A percentile compares a stretch with the other conserved stretches of the same genome.
These are phyloP conservation scores for Zygaena filipendulae DNA, from an alignment of 2,888 invertebrate genomes.

Conservation along the genomic window DNA sequence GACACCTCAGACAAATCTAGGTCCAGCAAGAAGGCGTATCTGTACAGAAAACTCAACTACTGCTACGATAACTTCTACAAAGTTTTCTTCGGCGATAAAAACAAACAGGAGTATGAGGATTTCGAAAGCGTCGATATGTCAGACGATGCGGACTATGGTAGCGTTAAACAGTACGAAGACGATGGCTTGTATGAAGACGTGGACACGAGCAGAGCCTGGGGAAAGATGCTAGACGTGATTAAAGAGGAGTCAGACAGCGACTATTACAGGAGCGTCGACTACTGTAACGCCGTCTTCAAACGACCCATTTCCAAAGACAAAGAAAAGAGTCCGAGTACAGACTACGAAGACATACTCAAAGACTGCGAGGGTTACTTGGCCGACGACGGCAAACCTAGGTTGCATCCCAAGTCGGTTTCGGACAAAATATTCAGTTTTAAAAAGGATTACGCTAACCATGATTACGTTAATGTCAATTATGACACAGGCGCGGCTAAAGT, in stretches of 20 bases:
- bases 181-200: slow-evolving; percentile 51
- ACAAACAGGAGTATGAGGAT: slow-evolving; percentile 35
- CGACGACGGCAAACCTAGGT: slow-evolving; percentile 24
- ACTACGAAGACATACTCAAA: slow-evolving; percentile 32
- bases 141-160: slow-evolving; percentile 19
- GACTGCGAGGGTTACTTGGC: slow-evolving; percentile 33
- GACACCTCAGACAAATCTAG: slow-evolving; percentile 9
- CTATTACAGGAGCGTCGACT: slow-evolving; percentile 55
- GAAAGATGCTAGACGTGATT: slow-evolving; percentile 41
- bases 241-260: slow-evolving; percentile 61
- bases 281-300: slow-evolving; percentile 37
- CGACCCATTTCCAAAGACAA: slow-evolving; percentile 17
- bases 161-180: slow-evolving; percentile 28
- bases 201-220: slow-evolving; percentile 39
- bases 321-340: slow-evolving; percentile 16
- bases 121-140: slow-evolving; percentile 22
- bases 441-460: slow-evolving; percentile 50
- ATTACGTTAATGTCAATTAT: slow-evolving; percentile 46
- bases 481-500: slow-evolving; percentile 16
- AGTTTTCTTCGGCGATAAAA: slow-evolving; percentile 43
- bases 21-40: slow-evolving; percentile 37
- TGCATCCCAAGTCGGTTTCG: slow-evolving; percentile 40
- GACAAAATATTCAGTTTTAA: slow-evolving; percentile 56
- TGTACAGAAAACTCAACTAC: slow-evolving; percentile 57
- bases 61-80: slow-evolving; percentile 62